phyloP scores from a whole-genome alignment of 2,113 vertebrate species.

The Cavia aperea region DNA sequence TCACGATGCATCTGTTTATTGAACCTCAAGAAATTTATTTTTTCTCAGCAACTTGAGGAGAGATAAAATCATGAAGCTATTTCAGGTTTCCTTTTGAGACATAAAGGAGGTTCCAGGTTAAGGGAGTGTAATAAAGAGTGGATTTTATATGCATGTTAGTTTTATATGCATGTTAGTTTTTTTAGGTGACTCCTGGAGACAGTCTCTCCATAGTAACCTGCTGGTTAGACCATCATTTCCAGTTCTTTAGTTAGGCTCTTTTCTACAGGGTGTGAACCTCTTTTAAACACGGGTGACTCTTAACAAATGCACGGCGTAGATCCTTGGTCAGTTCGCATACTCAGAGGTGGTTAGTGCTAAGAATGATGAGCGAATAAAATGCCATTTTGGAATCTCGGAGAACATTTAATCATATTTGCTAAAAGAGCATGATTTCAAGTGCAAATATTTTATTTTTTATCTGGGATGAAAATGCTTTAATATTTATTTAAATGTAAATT shows the following conservation, averaged over 20 bases:
- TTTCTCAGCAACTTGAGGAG: slow-evolving; percentile 17
- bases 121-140: not conserved
- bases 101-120: not conserved
- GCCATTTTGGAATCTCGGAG: not conserved
- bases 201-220: not conserved
- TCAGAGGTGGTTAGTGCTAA: not conserved
- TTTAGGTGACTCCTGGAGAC: not conserved
- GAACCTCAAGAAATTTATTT: slow-evolving; percentile 32
- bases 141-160: not conserved
- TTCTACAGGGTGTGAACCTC: not conserved
- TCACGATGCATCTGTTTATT: not conserved
- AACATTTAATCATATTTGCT: not conserved
- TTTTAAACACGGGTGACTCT: not conserved
- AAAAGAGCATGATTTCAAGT: not conserved
- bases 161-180: not conserved
- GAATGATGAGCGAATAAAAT: not conserved
- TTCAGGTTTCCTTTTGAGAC: slow-evolving; percentile 25
- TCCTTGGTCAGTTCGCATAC: not conserved
- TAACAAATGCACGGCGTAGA: not conserved
- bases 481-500: slow-evolving; percentile 41
- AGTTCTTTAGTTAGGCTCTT: not conserved
- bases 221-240: not conserved
- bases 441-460: slow-evolving; percentile 5
- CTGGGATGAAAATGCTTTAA: not conserved
- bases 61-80: not conserved